Evolutionary conservation across 2,888 invertebrate genomes (phyloP).

Genomic region (Subacronicta megacephala): DNA sequence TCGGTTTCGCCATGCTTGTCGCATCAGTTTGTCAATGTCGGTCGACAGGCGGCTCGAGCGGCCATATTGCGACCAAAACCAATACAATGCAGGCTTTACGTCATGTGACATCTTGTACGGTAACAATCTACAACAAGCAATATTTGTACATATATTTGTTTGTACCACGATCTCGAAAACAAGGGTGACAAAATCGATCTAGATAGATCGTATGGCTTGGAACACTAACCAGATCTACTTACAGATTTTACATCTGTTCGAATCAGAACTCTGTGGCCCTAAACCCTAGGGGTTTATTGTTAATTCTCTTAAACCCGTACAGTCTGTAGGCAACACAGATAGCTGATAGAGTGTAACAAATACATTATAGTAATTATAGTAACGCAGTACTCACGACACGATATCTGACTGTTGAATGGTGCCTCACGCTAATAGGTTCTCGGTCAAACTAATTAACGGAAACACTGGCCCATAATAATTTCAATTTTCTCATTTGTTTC

Average conservation of each 20-base stretch:
- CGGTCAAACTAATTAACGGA: constrained; percentile 48
- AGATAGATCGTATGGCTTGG: no score
- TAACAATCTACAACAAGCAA: no score
- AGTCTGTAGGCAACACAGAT: constrained; percentile 7
- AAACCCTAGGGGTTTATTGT: constrained; percentile 8
- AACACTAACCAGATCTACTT: no score
- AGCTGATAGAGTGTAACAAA: constrained; percentile 20
- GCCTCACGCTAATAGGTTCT: constrained; percentile 31
- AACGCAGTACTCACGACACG: constrained; percentile 41
- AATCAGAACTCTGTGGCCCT: no score
- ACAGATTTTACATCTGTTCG: no score
- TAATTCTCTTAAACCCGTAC: not conserved
- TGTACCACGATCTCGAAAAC: no score
- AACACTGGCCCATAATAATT: constrained; percentile 36
- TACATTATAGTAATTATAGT: constrained; percentile 21
- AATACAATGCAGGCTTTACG: constrained; percentile 21
- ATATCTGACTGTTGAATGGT: constrained; percentile 37
- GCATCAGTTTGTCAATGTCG: constrained; percentile 59
- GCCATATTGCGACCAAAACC: constrained; percentile 40
- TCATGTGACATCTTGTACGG: constrained; percentile 19
- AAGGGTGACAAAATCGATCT: no score
- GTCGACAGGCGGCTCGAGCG: constrained; percentile 35
- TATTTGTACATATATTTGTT: no score
- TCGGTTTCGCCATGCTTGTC: constrained; percentile 54
- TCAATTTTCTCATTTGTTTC: constrained; percentile 57